These are phyloP conservation scores for Hofmannophila pseudospretella DNA, from an alignment of 2,888 invertebrate genomes.

Conservation along the genomic window DNA sequence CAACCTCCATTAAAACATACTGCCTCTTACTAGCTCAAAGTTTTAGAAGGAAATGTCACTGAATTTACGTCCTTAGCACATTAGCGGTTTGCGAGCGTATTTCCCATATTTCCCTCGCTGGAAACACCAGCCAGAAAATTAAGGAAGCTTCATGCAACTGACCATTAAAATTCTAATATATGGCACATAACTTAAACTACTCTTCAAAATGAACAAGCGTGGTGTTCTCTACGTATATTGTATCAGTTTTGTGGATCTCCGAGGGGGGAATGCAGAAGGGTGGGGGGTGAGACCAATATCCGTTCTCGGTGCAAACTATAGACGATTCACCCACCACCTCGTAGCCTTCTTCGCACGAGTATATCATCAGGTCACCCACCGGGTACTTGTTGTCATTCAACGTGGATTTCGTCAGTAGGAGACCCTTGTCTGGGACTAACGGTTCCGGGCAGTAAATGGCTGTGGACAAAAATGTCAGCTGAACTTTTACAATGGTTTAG, in stretches of 20 bases:
- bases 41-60: no score
- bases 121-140: no score
- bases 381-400: constrained; percentile 79
- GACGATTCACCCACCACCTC: constrained; percentile 84
- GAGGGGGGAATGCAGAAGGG: constrained; percentile 83
- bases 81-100: no score
- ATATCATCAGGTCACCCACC: constrained; percentile 89
- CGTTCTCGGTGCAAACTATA: constrained; percentile 91
- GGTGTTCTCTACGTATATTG: constrained; percentile 60
- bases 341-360: constrained; percentile 68
- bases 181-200: no score
- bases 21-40: no score
- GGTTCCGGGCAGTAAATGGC: constrained; percentile 91
- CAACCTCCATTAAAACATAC: no score
- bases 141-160: no score
- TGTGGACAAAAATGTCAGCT: no score
- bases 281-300: constrained; percentile 91
- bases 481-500: no score
- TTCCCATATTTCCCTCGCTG: no score
- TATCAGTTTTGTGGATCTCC: constrained; percentile 49
- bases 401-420: constrained; percentile 54
- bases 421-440: constrained; percentile 83
- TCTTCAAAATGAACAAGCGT: constrained; percentile 57
- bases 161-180: no score
- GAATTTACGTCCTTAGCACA: no score